These are phyloP conservation scores for Tor tambroides DNA, from an alignment of 2,113 vertebrate genomes.

Conservation along the genomic window DNA sequence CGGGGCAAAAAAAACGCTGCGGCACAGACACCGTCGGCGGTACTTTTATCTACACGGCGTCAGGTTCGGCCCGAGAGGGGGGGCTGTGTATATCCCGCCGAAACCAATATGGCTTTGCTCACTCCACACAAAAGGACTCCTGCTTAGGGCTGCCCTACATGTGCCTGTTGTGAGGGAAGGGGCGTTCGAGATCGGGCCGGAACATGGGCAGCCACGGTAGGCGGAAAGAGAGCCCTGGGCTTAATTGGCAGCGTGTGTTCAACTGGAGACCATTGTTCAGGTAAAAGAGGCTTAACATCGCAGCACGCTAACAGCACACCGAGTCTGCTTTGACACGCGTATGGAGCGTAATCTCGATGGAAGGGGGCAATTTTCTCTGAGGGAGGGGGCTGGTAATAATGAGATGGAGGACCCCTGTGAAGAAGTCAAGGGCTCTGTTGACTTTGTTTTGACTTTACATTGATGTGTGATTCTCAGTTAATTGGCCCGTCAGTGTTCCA, in stretches of 20 bases:
- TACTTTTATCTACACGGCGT: slow-evolving; percentile 57
- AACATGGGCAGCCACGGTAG: slow-evolving; percentile 31
- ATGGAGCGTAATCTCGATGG: slow-evolving; percentile 56
- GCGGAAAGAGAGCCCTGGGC: slow-evolving; percentile 47
- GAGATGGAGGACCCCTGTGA: slow-evolving; percentile 51
- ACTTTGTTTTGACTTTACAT: slow-evolving; percentile 57
- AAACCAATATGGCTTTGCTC: slow-evolving; percentile 62
- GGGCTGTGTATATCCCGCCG: slow-evolving; percentile 51
- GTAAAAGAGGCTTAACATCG: slow-evolving; percentile 63
- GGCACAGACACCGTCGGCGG: slow-evolving; percentile 3
- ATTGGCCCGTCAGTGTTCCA: not conserved
- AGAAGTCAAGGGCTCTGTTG: slow-evolving; percentile 58
- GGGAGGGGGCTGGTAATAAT: slow-evolving; percentile 52
- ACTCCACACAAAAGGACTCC: slow-evolving; percentile 55
- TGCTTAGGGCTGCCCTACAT: slow-evolving; percentile 52
- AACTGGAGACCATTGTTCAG: slow-evolving; percentile 62
- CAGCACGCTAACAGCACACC: slow-evolving; percentile 47
- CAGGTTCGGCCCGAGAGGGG: slow-evolving; percentile 47
- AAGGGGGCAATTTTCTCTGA: slow-evolving; percentile 48
- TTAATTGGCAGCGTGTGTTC: slow-evolving; percentile 62
- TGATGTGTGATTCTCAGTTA: slow-evolving; percentile 38
- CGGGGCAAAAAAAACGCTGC: not conserved
- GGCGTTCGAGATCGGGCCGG: slow-evolving; percentile 34
- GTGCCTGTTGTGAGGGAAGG: slow-evolving; percentile 36
- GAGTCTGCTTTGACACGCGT: slow-evolving; percentile 51